These are phyloP conservation scores for Bruchidius siliquastri DNA, from an alignment of 2,888 invertebrate genomes.

Conservation along the genomic window DNA sequence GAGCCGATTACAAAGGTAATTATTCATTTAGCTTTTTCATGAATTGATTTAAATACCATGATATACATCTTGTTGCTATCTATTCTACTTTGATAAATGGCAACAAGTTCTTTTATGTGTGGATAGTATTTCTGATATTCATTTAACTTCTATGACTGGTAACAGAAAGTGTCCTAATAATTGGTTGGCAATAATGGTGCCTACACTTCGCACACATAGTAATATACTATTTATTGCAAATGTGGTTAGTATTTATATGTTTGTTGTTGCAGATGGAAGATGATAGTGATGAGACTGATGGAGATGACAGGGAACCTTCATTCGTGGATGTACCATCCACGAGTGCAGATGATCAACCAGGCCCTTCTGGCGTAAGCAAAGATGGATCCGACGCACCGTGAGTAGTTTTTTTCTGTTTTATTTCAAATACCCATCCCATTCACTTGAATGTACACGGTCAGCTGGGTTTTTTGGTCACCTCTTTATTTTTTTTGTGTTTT, in stretches of 20 bases:
- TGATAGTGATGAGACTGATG: slow-evolving; percentile 38
- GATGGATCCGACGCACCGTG: slow-evolving; percentile 43
- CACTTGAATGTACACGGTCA: slow-evolving; percentile 26
- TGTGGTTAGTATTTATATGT: neutral
- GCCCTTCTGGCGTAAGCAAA: slow-evolving; percentile 45
- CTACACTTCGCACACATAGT: no score
- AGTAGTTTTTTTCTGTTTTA: slow-evolving; percentile 41
- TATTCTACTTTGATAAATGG: neutral
- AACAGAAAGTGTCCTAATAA: no score
- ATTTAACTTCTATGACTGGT: neutral
- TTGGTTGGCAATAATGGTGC: no score
- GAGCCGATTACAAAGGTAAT: slow-evolving; percentile 37
- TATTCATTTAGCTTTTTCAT: no score
- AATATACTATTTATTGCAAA: no score
- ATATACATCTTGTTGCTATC: neutral
- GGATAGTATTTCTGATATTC: neutral
- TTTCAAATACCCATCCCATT: slow-evolving; percentile 13
- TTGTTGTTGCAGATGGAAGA: slow-evolving; percentile 40
- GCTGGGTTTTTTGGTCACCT: slow-evolving; percentile 19
- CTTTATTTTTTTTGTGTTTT: slow-evolving; percentile 10
- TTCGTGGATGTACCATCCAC: slow-evolving; percentile 39
- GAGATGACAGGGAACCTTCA: slow-evolving; percentile 35
- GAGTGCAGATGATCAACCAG: slow-evolving; percentile 44
- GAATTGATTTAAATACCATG: no score
- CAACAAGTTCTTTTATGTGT: neutral